Evolutionary conservation across 2,113 vertebrate species (phyloP).

Genomic region (Cynocephalus volans): DNA sequence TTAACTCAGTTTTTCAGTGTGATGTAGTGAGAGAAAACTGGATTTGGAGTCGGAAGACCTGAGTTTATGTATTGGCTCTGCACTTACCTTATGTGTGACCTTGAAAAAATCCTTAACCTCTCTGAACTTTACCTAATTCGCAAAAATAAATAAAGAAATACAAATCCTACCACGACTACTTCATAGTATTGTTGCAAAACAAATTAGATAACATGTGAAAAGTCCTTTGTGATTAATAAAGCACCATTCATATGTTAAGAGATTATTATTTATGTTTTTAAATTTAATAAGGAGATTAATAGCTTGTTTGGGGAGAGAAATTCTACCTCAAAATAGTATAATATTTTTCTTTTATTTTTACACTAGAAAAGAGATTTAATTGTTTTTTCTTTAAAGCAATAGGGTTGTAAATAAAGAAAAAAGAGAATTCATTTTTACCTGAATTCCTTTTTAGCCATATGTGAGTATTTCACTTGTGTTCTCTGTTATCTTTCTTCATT

Average conservation of each 20-base stretch:
- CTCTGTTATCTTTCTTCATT: neutral
- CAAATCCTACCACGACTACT: neutral
- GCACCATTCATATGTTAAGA: neutral
- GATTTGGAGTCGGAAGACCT: constrained; percentile 13
- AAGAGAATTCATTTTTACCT: constrained; percentile 28
- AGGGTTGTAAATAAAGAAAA: neutral
- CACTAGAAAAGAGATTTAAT: neutral
- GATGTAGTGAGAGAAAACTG: neutral
- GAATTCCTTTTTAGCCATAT: neutral
- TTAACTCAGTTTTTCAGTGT: constrained; percentile 57
- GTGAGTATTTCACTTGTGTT: neutral
- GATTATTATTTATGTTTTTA: constrained; percentile 23
- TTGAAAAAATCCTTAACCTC: neutral
- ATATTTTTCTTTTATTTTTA: neutral
- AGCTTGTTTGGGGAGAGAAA: neutral
- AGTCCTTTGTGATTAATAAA: constrained; percentile 24
- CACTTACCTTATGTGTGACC: neutral
- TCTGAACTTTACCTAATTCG: neutral
- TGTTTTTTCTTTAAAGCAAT: neutral
- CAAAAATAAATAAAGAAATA: constrained; percentile 23
- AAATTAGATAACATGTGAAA: neutral
- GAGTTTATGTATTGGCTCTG: neutral
- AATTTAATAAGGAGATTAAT: neutral
- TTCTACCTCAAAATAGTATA: constrained; percentile 7
- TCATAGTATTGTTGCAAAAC: neutral